Evolutionary conservation across 2,888 invertebrate species (phyloP).

Genomic region (Tetropium fuscum): DNA sequence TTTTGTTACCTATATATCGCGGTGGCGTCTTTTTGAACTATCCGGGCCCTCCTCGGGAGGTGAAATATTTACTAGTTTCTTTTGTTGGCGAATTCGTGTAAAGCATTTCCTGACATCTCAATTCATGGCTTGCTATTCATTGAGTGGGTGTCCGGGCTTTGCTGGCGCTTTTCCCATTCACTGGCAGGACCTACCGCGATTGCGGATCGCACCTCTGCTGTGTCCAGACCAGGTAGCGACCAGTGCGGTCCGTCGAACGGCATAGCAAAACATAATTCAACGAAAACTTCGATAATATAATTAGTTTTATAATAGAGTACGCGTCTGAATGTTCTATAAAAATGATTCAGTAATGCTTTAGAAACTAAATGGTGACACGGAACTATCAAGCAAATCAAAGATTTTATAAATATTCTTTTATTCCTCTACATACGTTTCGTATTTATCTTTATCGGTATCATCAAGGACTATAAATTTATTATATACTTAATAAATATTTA

Average conservation of each 20-base stretch:
- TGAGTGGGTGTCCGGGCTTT: slow-evolving; percentile 46
- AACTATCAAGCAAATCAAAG: no score
- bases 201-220: slow-evolving; percentile 6
- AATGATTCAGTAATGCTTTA: no score
- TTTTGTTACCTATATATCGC: slow-evolving; percentile 48
- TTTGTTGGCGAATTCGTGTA: slow-evolving; percentile 58
- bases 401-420: no score
- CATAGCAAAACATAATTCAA: no score
- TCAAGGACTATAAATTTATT: no score
- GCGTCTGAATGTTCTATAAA: no score
- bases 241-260: neutral
- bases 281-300: no score
- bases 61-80: slow-evolving; percentile 60
- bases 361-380: no score
- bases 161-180: slow-evolving; percentile 39
- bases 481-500: no score
- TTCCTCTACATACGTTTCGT: no score
- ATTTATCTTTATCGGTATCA: no score
- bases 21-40: slow-evolving; percentile 56
- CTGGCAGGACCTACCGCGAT: slow-evolving; percentile 36
- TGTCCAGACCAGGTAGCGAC: slow-evolving; percentile 24
- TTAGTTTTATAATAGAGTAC: no score
- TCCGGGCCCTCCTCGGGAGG: slow-evolving; percentile 49
- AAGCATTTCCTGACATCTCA: slow-evolving; percentile 62
- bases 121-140: slow-evolving; percentile 56